Evolutionary conservation across 2,113 vertebrate species (phyloP).

Genomic region (Vidua macroura): DNA sequence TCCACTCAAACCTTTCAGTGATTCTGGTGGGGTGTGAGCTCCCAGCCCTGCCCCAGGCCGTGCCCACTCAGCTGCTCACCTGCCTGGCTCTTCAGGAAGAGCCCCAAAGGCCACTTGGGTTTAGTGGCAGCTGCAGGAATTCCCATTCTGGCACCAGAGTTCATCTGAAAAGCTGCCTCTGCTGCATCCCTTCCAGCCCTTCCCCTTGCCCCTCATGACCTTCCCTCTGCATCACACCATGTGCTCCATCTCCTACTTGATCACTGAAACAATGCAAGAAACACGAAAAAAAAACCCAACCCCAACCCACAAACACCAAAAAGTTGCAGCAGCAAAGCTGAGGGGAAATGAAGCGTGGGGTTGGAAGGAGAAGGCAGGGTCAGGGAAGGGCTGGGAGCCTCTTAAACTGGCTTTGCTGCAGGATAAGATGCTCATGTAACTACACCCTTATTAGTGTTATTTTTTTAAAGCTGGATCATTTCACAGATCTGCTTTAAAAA

Average conservation of each 20-base stretch:
- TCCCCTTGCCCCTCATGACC: background rate
- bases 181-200: background rate
- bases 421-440: slow-evolving; percentile 69
- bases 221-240: background rate
- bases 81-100: background rate
- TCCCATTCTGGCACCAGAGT: background rate
- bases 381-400: slow-evolving; percentile 62
- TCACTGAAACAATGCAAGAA: background rate
- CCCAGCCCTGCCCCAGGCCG: background rate
- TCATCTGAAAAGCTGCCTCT: background rate
- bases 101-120: background rate
- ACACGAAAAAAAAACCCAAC: background rate
- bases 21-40: background rate
- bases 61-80: background rate
- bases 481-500: slow-evolving; percentile 70
- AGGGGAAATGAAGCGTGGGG: background rate
- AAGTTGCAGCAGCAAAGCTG: background rate
- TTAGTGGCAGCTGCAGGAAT: background rate
- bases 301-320: background rate
- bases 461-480: slow-evolving; percentile 70
- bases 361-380: slow-evolving; percentile 47
- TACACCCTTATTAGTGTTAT: slow-evolving; percentile 68
- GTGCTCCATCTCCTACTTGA: background rate
- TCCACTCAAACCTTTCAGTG: background rate
- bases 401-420: slow-evolving; percentile 52